These are phyloP conservation scores for Aramus guarauna DNA, from an alignment of 2,113 vertebrate species.

Conservation along the genomic window DNA sequence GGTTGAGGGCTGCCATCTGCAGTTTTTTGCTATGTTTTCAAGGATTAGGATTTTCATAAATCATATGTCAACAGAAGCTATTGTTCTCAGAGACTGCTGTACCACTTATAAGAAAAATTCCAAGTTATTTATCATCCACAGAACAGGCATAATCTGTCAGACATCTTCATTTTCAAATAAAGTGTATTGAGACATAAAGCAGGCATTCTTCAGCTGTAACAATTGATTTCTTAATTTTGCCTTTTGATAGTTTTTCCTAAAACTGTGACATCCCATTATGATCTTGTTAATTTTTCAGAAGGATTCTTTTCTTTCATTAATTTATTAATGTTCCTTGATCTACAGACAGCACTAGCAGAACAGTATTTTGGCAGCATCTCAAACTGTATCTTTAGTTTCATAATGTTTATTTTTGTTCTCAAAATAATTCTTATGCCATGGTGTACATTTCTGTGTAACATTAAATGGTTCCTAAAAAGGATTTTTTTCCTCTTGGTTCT, in stretches of 20 bases:
- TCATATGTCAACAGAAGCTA: background rate
- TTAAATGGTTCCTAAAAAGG: background rate
- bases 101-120: background rate
- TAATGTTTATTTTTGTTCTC: background rate
- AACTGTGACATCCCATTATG: background rate
- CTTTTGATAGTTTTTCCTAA: background rate
- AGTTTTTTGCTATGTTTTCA: slow-evolving; percentile 1
- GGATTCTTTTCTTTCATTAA: background rate
- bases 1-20: background rate
- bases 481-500: background rate
- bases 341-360: background rate
- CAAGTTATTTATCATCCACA: background rate
- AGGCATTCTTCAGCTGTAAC: background rate
- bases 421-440: background rate
- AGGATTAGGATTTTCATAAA: slow-evolving; percentile 13
- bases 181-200: background rate
- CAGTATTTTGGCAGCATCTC: background rate
- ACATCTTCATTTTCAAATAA: background rate
- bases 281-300: background rate
- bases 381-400: background rate
- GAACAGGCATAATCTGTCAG: background rate
- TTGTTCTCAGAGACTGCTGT: background rate
- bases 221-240: background rate
- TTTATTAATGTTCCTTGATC: background rate
- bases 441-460: background rate